These are phyloP conservation scores for Spilogale gracilis DNA, from an alignment of 2,113 vertebrate genomes.

Conservation along the genomic window DNA sequence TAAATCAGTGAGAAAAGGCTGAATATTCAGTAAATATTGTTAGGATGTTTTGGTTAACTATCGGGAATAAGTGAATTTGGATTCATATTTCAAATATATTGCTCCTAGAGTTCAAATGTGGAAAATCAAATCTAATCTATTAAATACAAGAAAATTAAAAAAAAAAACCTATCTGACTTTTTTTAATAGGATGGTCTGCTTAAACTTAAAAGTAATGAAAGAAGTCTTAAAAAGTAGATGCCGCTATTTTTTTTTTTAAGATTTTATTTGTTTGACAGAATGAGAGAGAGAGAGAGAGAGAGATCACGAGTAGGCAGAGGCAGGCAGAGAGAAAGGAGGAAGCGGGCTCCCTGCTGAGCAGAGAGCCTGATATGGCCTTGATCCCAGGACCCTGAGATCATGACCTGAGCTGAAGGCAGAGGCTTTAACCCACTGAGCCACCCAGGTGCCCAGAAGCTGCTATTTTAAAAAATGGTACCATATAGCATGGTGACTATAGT, in stretches of 20 bases:
- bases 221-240: background rate
- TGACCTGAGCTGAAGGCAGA: too few relatives aligned
- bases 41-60: background rate
- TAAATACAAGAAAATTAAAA: background rate
- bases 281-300: too few relatives aligned
- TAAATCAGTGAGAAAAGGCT: background rate
- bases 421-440: too few relatives aligned
- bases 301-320: too few relatives aligned
- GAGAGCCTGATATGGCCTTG: too few relatives aligned
- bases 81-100: background rate
- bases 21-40: background rate
- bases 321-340: too few relatives aligned
- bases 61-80: background rate
- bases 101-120: background rate
- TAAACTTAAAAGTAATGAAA: conserved; percentile 7
- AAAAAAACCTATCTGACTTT: background rate
- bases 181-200: background rate
- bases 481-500: background rate
- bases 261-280: too few relatives aligned
- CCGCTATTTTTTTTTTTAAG: background rate
- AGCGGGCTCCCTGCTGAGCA: too few relatives aligned
- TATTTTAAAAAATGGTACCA: background rate
- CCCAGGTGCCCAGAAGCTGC: background rate
- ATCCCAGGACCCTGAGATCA: too few relatives aligned
- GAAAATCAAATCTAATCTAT: background rate